Conservation (phyloP, 1,140 invertebrate species). For the Zaprionus capensis region DNA sequence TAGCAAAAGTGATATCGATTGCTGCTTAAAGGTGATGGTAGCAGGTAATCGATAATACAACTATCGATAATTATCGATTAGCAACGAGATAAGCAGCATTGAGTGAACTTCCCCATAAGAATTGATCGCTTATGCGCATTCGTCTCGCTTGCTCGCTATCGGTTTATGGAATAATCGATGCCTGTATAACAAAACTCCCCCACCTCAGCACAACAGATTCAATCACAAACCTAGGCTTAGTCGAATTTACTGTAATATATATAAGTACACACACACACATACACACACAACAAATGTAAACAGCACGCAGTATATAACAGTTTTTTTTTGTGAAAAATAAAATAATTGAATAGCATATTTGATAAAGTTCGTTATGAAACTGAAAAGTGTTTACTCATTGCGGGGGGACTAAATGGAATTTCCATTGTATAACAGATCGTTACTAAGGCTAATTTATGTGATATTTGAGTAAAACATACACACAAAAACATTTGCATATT, state of each 20-base stretch:
- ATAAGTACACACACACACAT: slow-evolving; percentile 9
- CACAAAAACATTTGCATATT: too few species aligned
- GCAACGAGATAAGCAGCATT: too few species aligned
- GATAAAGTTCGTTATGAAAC: slow-evolving; percentile 36
- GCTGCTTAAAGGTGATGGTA: too few species aligned
- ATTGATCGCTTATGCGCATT: too few species aligned
- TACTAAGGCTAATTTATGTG: not conserved
- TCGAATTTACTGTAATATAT: slow-evolving; percentile 72
- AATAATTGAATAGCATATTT: slow-evolving; percentile 48
- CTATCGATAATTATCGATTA: not conserved
- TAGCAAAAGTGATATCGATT: too few species aligned
- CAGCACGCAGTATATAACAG: slow-evolving; percentile 57
- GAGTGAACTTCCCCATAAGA: too few species aligned
- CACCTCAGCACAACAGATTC: not conserved
- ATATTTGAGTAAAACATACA: too few species aligned
- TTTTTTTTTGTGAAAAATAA: slow-evolving; percentile 64
- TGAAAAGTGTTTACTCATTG: not conserved
- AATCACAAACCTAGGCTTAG: slow-evolving; percentile 64
- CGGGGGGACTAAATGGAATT: not conserved
- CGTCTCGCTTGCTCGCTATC: not conserved
- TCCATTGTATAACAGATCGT: not conserved
- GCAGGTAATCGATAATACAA: not conserved
- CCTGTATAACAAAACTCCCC: slow-evolving; percentile 14
- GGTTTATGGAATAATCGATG: slow-evolving; percentile 27
- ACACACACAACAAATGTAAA: slow-evolving; percentile 36